phyloP scores from a whole-genome alignment of 2,113 vertebrate species.

The Cygnus atratus region DNA sequence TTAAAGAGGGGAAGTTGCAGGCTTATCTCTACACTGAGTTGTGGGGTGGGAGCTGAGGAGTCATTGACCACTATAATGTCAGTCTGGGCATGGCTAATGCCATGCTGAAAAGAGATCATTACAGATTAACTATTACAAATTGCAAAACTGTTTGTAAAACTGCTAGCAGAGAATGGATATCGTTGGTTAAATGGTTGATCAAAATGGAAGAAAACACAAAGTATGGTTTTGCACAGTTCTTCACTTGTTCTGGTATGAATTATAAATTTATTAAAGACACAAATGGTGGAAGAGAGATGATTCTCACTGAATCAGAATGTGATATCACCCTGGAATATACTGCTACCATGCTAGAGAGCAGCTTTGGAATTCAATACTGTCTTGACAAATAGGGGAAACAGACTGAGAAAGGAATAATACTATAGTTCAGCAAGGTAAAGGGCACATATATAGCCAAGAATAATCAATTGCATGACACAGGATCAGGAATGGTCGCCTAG shows the following conservation, averaged over 20 bases:
- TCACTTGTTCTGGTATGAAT: neutral
- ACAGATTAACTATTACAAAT: neutral
- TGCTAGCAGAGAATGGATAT: neutral
- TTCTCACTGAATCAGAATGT: neutral
- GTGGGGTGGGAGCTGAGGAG: neutral
- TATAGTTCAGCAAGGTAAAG: neutral
- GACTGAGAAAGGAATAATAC: neutral
- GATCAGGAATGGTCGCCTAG: conserved; percentile 15
- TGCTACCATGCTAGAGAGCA: neutral
- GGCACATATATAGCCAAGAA: neutral
- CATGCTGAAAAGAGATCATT: neutral
- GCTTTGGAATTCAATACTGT: neutral
- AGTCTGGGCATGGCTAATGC: neutral
- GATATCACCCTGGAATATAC: neutral
- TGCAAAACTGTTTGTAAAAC: neutral
- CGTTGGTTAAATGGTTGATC: neutral
- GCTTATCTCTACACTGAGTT: neutral
- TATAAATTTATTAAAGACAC: neutral
- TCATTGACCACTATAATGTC: neutral
- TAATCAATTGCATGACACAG: neutral
- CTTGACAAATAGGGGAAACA: neutral
- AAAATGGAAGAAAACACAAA: neutral
- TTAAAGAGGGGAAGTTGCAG: neutral
- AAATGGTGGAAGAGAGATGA: neutral
- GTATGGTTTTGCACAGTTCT: neutral